Evolutionary conservation across 2,113 vertebrate species (phyloP).

Genomic region (Eolophus roseicapilla): DNA sequence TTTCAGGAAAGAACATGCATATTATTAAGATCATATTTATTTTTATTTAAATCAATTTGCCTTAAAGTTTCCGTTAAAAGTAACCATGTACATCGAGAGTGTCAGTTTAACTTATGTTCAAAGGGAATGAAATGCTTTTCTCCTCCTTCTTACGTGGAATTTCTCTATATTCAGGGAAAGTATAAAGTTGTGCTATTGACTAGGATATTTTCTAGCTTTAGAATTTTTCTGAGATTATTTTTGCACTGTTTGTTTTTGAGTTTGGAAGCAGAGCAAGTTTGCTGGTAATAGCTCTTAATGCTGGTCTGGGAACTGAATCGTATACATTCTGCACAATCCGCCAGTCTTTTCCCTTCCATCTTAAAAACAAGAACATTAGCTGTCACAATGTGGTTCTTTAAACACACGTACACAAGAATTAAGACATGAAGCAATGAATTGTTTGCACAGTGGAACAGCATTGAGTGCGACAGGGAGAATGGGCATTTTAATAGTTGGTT

Average conservation of each 20-base stretch:
- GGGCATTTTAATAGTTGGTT: neutral
- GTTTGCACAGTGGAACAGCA: neutral
- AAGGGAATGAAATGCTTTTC: neutral
- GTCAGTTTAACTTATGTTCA: neutral
- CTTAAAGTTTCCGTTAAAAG: neutral
- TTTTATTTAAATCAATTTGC: neutral
- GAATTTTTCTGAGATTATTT: neutral
- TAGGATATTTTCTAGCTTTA: neutral
- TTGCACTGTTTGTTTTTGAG: neutral
- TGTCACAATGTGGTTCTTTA: neutral
- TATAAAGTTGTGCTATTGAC: neutral
- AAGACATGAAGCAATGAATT: neutral
- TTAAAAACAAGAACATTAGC: neutral
- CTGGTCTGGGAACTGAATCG: neutral
- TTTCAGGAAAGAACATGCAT: neutral
- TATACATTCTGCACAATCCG: neutral
- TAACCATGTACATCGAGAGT: neutral
- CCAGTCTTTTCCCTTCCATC: neutral
- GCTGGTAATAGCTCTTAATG: neutral
- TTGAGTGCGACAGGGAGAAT: neutral
- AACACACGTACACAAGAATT: neutral
- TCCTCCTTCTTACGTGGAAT: neutral
- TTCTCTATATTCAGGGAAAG: neutral
- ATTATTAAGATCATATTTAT: neutral
- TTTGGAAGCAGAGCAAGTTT: neutral